A percentile compares a stretch with the other conserved stretches of the same genome.
These are phyloP conservation scores for Halictus ligatus DNA, from an alignment of 2,888 invertebrate genomes.

Conservation along the genomic window DNA sequence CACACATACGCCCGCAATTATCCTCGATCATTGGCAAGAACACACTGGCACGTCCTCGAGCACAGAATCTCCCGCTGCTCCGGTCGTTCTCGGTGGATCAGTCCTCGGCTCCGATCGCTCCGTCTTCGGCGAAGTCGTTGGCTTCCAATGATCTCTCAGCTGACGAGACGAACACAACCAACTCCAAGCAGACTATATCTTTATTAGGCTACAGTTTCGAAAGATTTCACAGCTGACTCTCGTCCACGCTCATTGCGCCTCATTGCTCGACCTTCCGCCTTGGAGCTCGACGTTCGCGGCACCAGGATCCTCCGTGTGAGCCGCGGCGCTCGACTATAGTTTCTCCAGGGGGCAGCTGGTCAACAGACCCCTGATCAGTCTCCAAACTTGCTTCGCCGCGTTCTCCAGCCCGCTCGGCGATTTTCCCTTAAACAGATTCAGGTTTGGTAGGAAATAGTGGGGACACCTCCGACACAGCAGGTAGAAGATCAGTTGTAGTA, in stretches of 20 bases:
- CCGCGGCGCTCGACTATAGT: slow-evolving; percentile 87
- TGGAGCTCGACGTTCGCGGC: not conserved
- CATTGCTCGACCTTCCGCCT: not conserved
- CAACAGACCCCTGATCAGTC: slow-evolving; percentile 94
- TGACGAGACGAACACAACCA: not conserved
- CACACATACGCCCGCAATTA: slow-evolving; percentile 56
- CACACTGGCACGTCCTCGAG: slow-evolving; percentile 57
- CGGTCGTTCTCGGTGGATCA: not conserved
- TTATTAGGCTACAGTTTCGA: not conserved
- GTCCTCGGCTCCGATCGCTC: not conserved
- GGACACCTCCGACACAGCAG: slow-evolving; percentile 97
- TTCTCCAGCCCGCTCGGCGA: slow-evolving; percentile 95
- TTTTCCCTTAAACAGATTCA: slow-evolving; percentile 97
- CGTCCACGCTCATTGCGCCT: too few species aligned
- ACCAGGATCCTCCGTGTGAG: not conserved
- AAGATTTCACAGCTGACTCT: not conserved
- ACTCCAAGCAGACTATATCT: slow-evolving; percentile 3
- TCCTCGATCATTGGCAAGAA: slow-evolving; percentile 35
- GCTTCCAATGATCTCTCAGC: not conserved
- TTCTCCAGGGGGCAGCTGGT: slow-evolving; percentile 96
- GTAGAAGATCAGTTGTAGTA: slow-evolving; percentile 97
- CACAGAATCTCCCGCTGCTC: slow-evolving; percentile 8
- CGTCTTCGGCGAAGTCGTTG: not conserved
- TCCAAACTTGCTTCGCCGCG: slow-evolving; percentile 97
- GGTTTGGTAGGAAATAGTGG: slow-evolving; percentile 96